A percentile compares a stretch with the other conserved stretches of the same genome.
These are phyloP conservation scores for Liparis tanakae DNA, from an alignment of 2,797 vertebrate genomes.

Conservation along the genomic window DNA sequence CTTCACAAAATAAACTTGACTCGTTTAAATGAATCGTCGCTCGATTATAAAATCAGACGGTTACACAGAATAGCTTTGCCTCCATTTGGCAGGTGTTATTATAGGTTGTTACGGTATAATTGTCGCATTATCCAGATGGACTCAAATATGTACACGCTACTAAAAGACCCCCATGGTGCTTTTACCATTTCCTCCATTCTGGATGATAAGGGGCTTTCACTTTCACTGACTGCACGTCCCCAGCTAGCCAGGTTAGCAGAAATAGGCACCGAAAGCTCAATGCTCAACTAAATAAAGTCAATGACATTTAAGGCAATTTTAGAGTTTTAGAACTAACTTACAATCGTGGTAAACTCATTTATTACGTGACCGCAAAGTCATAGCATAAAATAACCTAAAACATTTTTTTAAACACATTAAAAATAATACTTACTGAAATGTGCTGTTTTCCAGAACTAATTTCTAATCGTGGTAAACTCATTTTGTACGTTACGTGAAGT, in stretches of 20 bases:
- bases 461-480: too few species aligned
- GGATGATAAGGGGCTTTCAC: constrained; percentile 49
- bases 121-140: background rate
- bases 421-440: too few species aligned
- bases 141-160: background rate
- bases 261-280: constrained; percentile 36
- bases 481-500: too few species aligned
- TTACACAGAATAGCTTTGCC: background rate
- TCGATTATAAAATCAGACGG: background rate
- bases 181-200: constrained; percentile 38
- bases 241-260: constrained; percentile 19
- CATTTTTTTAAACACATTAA: too few species aligned
- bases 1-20: constrained; percentile 3
- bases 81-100: background rate
- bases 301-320: too few species aligned
- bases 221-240: constrained; percentile 40
- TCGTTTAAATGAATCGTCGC: background rate
- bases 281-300: background rate
- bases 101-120: background rate
- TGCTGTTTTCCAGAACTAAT: too few species aligned
- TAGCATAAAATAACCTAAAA: too few species aligned
- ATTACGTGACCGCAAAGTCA: too few species aligned
- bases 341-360: too few species aligned
- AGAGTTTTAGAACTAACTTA: too few species aligned
- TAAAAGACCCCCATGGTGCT: constrained; percentile 8